These are phyloP conservation scores for Caenorhabditis becei DNA, from an alignment of 2,888 invertebrate genomes.

Conservation along the genomic window DNA sequence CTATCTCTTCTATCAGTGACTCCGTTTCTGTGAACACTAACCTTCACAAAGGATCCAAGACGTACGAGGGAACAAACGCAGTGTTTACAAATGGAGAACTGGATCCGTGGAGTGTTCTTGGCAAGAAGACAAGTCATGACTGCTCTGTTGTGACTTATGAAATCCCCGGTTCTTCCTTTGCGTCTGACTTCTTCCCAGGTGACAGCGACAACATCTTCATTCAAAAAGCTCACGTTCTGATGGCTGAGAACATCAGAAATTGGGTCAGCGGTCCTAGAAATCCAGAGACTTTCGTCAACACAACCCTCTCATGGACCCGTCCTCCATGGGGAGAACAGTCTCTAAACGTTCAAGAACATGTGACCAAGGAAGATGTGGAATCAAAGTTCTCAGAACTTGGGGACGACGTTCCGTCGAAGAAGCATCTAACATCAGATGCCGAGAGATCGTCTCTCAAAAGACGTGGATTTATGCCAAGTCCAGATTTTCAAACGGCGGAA, in stretches of 20 bases:
- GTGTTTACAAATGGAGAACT: slow-evolving; percentile 64
- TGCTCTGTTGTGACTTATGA: slow-evolving; percentile 45
- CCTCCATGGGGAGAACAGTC: slow-evolving; percentile 1
- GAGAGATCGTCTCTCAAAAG: slow-evolving; percentile 57
- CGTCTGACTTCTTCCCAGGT: slow-evolving; percentile 64
- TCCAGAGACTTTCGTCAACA: slow-evolving; percentile 42
- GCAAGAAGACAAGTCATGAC: slow-evolving; percentile 29
- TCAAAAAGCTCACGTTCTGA: slow-evolving; percentile 55
- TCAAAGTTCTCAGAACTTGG: slow-evolving; percentile 18
- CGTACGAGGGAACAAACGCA: slow-evolving; percentile 63
- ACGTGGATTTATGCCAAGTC: too few relatives aligned
- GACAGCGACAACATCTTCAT: slow-evolving; percentile 33
- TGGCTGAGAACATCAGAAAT: slow-evolving; percentile 62
- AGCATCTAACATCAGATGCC: slow-evolving; percentile 28
- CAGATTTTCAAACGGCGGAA: too few relatives aligned
- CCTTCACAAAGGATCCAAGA: slow-evolving; percentile 21
- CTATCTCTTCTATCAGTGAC: slow-evolving; percentile 46
- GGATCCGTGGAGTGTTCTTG: slow-evolving; percentile 54
- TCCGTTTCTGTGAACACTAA: slow-evolving; percentile 24
- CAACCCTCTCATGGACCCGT: slow-evolving; percentile 51
- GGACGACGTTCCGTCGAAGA: slow-evolving; percentile 55
- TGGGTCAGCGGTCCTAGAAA: slow-evolving; percentile 68
- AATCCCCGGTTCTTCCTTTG: slow-evolving; percentile 55
- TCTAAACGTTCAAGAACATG: background rate
- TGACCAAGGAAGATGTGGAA: slow-evolving; percentile 7